Evolutionary conservation across 1,140 invertebrate genomes (phyloP).

Genomic region (Tetragonula clypearis): DNA sequence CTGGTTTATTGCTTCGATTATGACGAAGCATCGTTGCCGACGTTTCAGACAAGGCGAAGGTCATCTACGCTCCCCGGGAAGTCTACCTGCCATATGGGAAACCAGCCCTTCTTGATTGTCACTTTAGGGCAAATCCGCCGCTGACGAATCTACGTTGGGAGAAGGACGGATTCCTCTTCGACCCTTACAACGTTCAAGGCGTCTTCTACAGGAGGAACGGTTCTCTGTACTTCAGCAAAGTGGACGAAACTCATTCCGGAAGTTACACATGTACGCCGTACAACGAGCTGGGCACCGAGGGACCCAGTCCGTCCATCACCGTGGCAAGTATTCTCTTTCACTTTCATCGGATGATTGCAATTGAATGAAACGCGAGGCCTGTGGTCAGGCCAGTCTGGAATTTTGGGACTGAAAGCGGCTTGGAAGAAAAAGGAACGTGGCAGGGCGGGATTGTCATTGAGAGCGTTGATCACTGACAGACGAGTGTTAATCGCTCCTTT

Average conservation of each 20-base stretch:
- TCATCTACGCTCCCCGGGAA: slow-evolving; percentile 93
- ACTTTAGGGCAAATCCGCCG: slow-evolving; percentile 96
- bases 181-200: slow-evolving; percentile 94
- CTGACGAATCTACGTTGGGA: slow-evolving; percentile 96
- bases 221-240: slow-evolving; percentile 92
- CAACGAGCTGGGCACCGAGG: slow-evolving; percentile 93
- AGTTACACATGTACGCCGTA: slow-evolving; percentile 96
- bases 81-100: slow-evolving; percentile 94
- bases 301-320: slow-evolving; percentile 91
- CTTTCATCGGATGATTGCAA: neutral
- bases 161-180: slow-evolving; percentile 95
- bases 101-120: slow-evolving; percentile 94
- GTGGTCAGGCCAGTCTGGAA: neutral
- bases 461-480: slow-evolving; percentile 64
- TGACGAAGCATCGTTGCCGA: neutral
- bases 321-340: slow-evolving; percentile 81
- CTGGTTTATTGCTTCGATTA: neutral
- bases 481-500: slow-evolving; percentile 64
- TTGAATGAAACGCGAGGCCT: neutral
- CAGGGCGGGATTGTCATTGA: slow-evolving; percentile 53
- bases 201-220: slow-evolving; percentile 93
- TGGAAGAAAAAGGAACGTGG: neutral
- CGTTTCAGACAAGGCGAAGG: slow-evolving; percentile 93
- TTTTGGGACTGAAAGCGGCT: neutral
- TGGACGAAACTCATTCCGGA: slow-evolving; percentile 89